A percentile compares a stretch with the other conserved stretches of the same genome.
phyloP scores from a whole-genome alignment of 2,113 vertebrate genomes.

The Zapornia atra region DNA sequence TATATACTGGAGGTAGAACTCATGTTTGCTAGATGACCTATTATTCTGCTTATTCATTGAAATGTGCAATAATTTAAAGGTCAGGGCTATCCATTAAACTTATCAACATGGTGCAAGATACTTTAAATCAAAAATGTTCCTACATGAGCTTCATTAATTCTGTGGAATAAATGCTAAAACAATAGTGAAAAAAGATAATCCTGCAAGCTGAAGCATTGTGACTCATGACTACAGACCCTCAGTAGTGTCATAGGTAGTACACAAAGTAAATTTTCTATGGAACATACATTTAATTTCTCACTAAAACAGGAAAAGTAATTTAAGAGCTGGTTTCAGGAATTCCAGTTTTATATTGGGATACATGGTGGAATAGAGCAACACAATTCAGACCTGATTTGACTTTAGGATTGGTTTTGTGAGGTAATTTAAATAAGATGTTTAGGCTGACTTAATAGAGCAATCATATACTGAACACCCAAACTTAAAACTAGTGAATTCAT shows the following conservation, averaged over 20 bases:
- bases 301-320: neutral
- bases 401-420: neutral
- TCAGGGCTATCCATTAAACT: conserved; percentile 85
- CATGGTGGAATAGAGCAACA: neutral
- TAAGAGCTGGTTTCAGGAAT: neutral
- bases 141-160: conserved; percentile 47
- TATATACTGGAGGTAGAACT: conserved; percentile 16
- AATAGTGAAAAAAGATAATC: conserved; percentile 17
- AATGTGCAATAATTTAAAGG: conserved; percentile 82
- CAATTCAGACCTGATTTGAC: neutral
- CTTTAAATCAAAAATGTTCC: conserved; percentile 63
- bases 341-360: neutral
- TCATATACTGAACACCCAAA: neutral
- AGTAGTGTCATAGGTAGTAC: neutral
- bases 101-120: conserved; percentile 77
- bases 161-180: neutral
- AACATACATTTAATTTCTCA: neutral
- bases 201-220: neutral
- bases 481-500: neutral
- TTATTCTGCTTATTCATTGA: conserved; percentile 75
- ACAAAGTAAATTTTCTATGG: neutral
- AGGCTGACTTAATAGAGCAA: neutral
- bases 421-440: neutral
- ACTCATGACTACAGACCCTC: neutral
- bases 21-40: conserved; percentile 48